Percentiles rank a stretch among this genome's conserved stretches.
Evolutionary conservation across 2,888 invertebrate genomes (phyloP).

Genomic region (Drymonia ruficornis): DNA sequence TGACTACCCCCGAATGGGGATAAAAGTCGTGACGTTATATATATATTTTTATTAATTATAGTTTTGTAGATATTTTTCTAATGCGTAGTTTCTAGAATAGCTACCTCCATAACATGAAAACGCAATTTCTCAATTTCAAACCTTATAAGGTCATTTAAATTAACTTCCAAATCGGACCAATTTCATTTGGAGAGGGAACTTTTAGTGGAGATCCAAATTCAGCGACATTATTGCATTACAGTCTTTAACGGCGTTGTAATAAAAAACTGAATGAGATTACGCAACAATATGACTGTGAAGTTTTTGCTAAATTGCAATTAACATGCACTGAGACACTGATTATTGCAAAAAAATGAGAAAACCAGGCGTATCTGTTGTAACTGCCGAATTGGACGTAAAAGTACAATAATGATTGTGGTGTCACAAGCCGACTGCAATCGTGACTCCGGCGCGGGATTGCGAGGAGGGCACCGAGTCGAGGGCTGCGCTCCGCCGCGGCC

Average conservation of each 20-base stretch:
- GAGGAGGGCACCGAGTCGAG: conserved; percentile 31
- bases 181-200: no score
- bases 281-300: conserved; percentile 14
- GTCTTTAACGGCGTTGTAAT: not conserved
- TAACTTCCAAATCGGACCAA: no score
- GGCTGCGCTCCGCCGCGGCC: conserved; percentile 25
- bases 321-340: conserved; percentile 21
- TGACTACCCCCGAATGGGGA: no score
- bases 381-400: conserved; percentile 42
- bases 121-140: no score
- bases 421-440: conserved; percentile 57
- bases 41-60: no score
- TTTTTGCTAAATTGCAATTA: conserved; percentile 28
- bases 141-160: no score
- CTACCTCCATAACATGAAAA: no score
- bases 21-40: no score
- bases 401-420: conserved; percentile 54
- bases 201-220: conserved; percentile 1
- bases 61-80: no score
- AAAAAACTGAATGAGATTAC: conserved; percentile 22
- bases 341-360: conserved; percentile 28
- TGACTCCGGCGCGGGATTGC: conserved; percentile 43
- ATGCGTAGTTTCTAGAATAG: no score
- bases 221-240: not conserved
- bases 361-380: conserved; percentile 31